Evolutionary conservation across 92 coral and sea anemone genomes (phyloP).

Genomic region (Galaxea fascicularis): DNA sequence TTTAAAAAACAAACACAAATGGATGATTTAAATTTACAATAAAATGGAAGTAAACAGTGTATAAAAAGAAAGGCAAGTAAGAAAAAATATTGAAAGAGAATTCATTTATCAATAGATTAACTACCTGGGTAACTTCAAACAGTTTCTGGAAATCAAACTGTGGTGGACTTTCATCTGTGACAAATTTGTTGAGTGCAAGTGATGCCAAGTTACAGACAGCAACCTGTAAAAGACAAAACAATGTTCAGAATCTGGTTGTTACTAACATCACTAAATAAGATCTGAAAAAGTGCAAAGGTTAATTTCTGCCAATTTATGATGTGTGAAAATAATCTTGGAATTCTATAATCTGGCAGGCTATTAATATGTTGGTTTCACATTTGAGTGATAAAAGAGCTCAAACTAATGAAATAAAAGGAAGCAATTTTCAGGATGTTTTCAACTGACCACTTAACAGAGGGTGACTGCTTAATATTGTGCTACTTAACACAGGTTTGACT

Average conservation of each 20-base stretch:
- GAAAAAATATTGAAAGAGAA: neutral
- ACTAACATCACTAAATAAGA: neutral
- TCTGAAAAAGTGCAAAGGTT: too few species aligned
- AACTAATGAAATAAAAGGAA: too few species aligned
- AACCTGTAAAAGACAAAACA: conserved; percentile 65
- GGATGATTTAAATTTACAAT: neutral
- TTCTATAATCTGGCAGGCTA: too few species aligned
- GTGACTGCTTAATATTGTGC: too few species aligned
- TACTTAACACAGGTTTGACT: too few species aligned
- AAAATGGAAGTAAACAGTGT: neutral
- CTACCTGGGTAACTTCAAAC: conserved; percentile 95
- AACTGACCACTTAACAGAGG: too few species aligned
- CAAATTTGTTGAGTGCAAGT: conserved; percentile 93
- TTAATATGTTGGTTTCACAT: too few species aligned
- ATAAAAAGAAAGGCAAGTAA: neutral
- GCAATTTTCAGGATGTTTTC: too few species aligned
- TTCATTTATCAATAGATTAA: neutral
- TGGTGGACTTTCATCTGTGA: conserved; percentile 77
- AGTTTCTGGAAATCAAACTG: conserved; percentile 91
- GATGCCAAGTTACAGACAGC: conserved; percentile 99
- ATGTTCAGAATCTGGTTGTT: neutral
- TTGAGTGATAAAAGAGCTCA: too few species aligned
- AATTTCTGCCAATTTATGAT: too few species aligned
- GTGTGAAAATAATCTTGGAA: too few species aligned
- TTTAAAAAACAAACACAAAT: neutral